Evolutionary conservation across 2,113 vertebrate genomes (phyloP), one percentile per base, ranked within the genome.

Genomic region (Alaudala cheleensis): DNA sequence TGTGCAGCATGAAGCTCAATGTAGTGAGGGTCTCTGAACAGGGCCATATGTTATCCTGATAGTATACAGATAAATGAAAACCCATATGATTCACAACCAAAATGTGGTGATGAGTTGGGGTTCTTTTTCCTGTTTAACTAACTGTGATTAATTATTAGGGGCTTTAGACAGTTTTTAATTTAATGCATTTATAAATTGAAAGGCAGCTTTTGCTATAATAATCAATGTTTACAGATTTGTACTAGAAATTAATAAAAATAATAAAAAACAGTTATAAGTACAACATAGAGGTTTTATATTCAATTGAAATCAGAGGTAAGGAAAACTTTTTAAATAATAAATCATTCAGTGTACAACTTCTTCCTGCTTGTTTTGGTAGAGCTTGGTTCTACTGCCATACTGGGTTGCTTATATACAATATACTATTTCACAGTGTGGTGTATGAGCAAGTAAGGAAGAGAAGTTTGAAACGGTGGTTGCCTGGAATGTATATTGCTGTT

Each of bases 71-170:
- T 37, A 44, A 61, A 16, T 2, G 4, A 89, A 90, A 95, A 33
- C 10, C 3, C 14, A 10, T 16, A 21, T 12, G 8, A 67, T 61
- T 78, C 33, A 70, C 19, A 61, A 7, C 5, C 25, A 26, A 53
- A 54, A 2, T 1, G 0, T n/a, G 31, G 8, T 51, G 6, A 6
- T 79, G 23, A 60, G 24, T 3, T 29, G 20, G 1, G 1, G 0
- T 3, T 47, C 21, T 65, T 51, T 24, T 54, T 31, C 24, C 29
- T 62, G 9, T 80, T 92, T 31, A 70, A 28, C 11, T 70, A 57
- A 4, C 6, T 77, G 12, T 37, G 16, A 57, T 25, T 89, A 80
- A 51, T 60, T 8, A 2, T 69, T 72, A 61, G 66, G 33, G 81
- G 5, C 6, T 65, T 64, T 47, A 89, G 49, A 56, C 5, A 49